Base-by-base conservation (phyloP, 1,140 invertebrate genomes). In the Heterodera schachtii region DNA sequence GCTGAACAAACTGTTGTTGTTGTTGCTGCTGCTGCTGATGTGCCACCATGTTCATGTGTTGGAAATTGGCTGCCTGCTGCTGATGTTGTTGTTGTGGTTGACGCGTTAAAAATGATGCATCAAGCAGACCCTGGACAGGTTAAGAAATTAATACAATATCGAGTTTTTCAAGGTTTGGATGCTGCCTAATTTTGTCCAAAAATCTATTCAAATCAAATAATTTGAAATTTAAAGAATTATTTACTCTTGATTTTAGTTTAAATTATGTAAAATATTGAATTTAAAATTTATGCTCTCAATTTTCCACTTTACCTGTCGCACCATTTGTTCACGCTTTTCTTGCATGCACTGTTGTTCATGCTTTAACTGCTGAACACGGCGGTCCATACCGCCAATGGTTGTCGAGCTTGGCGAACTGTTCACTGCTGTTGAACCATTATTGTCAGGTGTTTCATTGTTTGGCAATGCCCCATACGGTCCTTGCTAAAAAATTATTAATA, bases 311-410 rank as follows among this genome's bases (percentile, higher is more conserved):
- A 78, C 79, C 21, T 80, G 75, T 67, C 79, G 49, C n/a, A 80
- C 47, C n/a, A 81, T 69, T 21, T 81, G 80, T 70, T 81, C 64
- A 9, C 80, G 80, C 67, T 77, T 67, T 74, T 81, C 80, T 31
- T 81, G 77, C 78, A 81, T 70, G 41, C 80, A 69, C 44, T 71
- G 73, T 21, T 75, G 60, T 46, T 81, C 80, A 47, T 82, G 80
- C 41, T 82, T 67, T n/a, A 81, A 41, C 69, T 81, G 80, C 69
- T 81, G 80, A n/a, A 81, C 80, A 64, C n/a, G n/a, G n/a, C 80
- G 60, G 52, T 81, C 80, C 44, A 81, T 11, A 11, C 80, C 73
- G n/a, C 78, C 80, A 21, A 21, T 16, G 16, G 69, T 43, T 19
- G 69, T 19, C 69, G 57, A 43, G 60, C n/a, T 64, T 44, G 44